Conservation (phyloP, 2,797 vertebrate species). For the Mycteria americana region DNA sequence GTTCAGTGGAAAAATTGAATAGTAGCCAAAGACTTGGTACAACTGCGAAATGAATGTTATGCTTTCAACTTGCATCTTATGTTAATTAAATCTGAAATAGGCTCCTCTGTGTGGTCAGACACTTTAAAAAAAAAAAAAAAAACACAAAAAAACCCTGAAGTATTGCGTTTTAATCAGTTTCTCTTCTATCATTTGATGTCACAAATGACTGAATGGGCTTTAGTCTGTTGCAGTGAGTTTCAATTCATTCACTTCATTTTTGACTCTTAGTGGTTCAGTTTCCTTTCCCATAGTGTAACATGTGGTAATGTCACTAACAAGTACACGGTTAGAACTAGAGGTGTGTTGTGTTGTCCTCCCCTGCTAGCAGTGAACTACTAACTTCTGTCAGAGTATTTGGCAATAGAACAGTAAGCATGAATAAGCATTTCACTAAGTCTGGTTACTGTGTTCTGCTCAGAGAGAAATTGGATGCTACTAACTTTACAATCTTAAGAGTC, state of each 20-base stretch:
- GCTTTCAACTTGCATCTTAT: neutral
- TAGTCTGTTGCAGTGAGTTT: neutral
- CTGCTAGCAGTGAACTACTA: neutral
- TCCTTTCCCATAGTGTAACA: neutral
- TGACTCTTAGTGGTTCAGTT: neutral
- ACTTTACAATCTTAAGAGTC: neutral
- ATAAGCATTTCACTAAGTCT: neutral
- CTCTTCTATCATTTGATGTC: neutral
- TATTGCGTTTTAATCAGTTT: neutral
- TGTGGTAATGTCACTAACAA: neutral
- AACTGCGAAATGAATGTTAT: neutral
- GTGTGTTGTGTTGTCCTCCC: neutral
- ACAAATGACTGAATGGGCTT: neutral
- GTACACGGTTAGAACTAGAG: neutral
- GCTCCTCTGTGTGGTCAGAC: neutral
- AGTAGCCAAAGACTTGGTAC: neutral
- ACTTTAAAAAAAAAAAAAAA: neutral
- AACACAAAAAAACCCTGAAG: too few relatives aligned
- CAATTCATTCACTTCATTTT: fast-evolving
- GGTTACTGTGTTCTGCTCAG: neutral
- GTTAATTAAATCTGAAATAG: neutral
- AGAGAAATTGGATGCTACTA: neutral
- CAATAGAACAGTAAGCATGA: neutral
- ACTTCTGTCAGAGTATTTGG: neutral
- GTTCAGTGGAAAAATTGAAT: neutral